Evolutionary conservation across 1,140 invertebrate genomes (phyloP).

Genomic region (Penaeus vannamei): DNA sequence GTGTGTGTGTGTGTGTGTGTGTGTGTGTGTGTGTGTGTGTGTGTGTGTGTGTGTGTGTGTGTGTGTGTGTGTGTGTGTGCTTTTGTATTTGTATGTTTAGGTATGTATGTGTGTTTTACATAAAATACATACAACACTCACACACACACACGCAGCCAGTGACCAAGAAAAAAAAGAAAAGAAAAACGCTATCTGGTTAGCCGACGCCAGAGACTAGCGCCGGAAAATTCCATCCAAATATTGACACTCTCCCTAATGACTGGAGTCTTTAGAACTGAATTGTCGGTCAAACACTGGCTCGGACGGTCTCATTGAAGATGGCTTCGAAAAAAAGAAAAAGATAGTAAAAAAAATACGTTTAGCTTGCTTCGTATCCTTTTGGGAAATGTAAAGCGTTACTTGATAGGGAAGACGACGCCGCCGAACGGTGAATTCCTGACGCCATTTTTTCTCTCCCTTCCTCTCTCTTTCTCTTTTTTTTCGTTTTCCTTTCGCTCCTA

Average conservation of each 20-base stretch:
- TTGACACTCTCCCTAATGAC: slow-evolving; percentile 57
- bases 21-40: too few relatives aligned
- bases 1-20: too few relatives aligned
- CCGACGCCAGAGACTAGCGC: slow-evolving; percentile 27
- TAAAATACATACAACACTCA: too few relatives aligned
- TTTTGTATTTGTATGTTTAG: too few relatives aligned
- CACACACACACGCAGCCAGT: slow-evolving; percentile 5
- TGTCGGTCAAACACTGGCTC: slow-evolving; percentile 55
- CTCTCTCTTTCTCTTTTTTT: background rate
- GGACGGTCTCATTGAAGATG: slow-evolving; percentile 44
- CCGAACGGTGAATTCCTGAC: background rate
- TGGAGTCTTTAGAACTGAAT: slow-evolving; percentile 62
- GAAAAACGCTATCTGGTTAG: slow-evolving; percentile 23
- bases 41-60: too few relatives aligned
- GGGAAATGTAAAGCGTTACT: slow-evolving; percentile 45
- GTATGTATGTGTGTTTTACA: too few relatives aligned
- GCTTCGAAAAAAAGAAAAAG: background rate
- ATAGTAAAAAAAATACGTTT: slow-evolving; percentile 11
- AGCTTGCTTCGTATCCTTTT: slow-evolving; percentile 31
- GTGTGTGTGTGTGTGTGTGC: too few relatives aligned
- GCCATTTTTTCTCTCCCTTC: background rate
- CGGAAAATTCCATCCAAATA: slow-evolving; percentile 45
- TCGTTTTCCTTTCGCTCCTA: too few relatives aligned
- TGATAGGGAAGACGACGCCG: slow-evolving; percentile 18
- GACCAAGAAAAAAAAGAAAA: background rate